A percentile compares a stretch with the other conserved stretches of the same genome.
Conservation (phyloP, 1,140 invertebrate genomes). For the Galleria mellonella region DNA sequence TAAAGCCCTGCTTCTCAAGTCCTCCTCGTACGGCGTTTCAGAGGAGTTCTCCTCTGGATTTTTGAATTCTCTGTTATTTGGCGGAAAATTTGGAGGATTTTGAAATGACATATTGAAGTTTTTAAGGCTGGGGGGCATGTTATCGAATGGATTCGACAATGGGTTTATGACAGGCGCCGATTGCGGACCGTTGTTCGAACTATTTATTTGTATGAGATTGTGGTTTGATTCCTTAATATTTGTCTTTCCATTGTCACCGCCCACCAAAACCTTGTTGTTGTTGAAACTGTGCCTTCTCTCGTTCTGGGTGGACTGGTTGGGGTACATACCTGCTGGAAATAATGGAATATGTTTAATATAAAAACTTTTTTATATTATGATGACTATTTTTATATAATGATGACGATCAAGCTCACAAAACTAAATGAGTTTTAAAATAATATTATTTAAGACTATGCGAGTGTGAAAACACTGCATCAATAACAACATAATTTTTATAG, state of each 20-base stretch:
- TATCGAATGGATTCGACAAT: conserved; percentile 49
- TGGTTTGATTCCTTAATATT: conserved; percentile 30
- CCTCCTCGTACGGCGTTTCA: conserved; percentile 32
- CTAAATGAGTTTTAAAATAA: too few species aligned
- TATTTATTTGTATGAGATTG: conserved; percentile 42
- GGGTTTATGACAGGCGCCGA: conserved; percentile 25
- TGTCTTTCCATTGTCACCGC: conserved; percentile 42
- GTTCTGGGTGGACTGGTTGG: conserved; percentile 14
- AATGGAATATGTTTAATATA: conserved; percentile 2
- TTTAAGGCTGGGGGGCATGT: conserved; percentile 42
- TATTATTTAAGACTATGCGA: too few species aligned
- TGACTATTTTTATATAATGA: too few species aligned
- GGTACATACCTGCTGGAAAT: conserved; percentile 49
- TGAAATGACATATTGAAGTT: conserved; percentile 28
- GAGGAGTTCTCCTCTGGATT: conserved; percentile 17
- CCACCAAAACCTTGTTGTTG: conserved; percentile 65
- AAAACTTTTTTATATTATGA: too few species aligned
- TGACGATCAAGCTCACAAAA: too few species aligned
- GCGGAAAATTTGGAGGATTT: conserved; percentile 10
- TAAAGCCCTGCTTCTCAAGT: conserved; percentile 24
- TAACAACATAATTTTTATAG: too few species aligned
- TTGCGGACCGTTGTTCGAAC: conserved; percentile 14
- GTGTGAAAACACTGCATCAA: too few species aligned
- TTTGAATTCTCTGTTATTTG: conserved; percentile 6
- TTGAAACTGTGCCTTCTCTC: conserved; percentile 44